Evolutionary conservation across 2,797 vertebrate species (phyloP), one percentile per base, ranked within the genome.

Genomic region (Gymnothorax javanicus): DNA sequence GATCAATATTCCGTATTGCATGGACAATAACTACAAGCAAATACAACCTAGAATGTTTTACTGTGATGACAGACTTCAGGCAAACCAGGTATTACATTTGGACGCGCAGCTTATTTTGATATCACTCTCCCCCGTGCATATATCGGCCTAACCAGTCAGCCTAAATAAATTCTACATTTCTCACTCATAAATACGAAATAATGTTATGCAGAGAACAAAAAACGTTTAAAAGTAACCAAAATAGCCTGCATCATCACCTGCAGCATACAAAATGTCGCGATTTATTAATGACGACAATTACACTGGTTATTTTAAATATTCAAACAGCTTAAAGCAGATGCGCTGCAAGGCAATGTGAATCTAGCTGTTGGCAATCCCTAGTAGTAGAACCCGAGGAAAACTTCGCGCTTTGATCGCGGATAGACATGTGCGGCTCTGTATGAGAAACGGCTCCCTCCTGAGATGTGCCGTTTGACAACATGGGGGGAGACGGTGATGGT

Each of bases 401-500:
- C n/a, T 82, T 33, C n/a, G 73, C 56, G 84, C 73, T 87, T 85
- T 87, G 83, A 87, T 87, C 73, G 52, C 20, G 43, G 73, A 20
- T 62, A 87, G 58, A 69, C 52, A 64, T 4, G 59, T 27, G 9
- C 52, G 54, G 25, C 27, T 83, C 43, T 23, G 27, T 33, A 64
- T 84, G 23, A 60, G 54, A 84, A 84, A 33, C 8, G n/a, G 59
- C 27, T 86, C n/a, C 56, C n/a, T n/a, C 25, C 9, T 2, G 73
- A 52, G 15, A 50, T 43, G 0, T 77, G 56, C 27, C 33, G 33
- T 57, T 27, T 59, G 17, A 86, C 25, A 81, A 25, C 71, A 86
- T 87, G 88, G 7, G 33, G 8, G 7, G 83, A 69, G 62, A 84
- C 43, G 57, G 59, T 87, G 92, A 91, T 88, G 88, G 90, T 91